Conservation (phyloP, 2,113 vertebrate genomes). For the Noturus placidus region DNA sequence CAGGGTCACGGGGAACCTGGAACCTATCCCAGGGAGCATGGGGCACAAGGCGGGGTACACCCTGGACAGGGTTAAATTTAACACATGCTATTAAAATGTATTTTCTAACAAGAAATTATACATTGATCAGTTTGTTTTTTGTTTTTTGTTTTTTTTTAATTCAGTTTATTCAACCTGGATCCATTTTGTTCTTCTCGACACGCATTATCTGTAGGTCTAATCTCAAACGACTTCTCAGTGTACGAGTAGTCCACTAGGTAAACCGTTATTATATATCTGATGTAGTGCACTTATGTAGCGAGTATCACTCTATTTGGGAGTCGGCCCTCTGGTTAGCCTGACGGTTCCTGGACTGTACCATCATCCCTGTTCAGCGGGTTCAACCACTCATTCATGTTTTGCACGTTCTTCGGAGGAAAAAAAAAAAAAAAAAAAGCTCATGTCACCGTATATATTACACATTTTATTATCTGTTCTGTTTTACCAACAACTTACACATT, state of each 20-base stretch:
- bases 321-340: not conserved
- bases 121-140: not conserved
- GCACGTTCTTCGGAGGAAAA: too few species aligned
- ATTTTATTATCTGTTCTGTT: accelerated
- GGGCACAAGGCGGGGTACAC: too few species aligned
- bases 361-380: not conserved
- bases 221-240: not conserved
- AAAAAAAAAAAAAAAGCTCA: not conserved
- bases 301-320: not conserved
- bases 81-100: not conserved
- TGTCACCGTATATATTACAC: not conserved
- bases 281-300: not conserved
- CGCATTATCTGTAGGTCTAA: not conserved
- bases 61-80: too few species aligned
- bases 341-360: conserved; percentile 31
- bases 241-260: not conserved
- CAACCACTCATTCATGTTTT: not conserved
- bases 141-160: not conserved
- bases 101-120: not conserved
- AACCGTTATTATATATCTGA: not conserved
- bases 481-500: not conserved
- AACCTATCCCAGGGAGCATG: too few species aligned
- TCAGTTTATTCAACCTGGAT: too few species aligned
- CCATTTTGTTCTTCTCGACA: not conserved
- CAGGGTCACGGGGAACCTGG: too few species aligned